Evolutionary conservation across 1,140 invertebrate genomes (phyloP).

Genomic region (Caenorhabditis remanei): DNA sequence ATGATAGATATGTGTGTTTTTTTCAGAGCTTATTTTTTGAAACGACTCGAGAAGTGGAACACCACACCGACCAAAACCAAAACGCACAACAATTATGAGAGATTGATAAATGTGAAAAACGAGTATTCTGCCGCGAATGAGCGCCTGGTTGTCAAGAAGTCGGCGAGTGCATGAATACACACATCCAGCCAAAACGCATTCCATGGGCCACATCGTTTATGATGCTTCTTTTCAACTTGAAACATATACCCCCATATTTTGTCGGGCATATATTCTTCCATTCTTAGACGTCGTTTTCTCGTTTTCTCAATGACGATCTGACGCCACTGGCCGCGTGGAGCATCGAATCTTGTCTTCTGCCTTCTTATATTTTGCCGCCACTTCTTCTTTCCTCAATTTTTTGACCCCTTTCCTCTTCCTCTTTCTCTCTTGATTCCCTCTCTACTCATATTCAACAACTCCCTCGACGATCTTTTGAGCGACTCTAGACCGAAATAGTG

Average conservation of each 20-base stretch:
- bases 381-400: slow-evolving; percentile 18
- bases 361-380: slow-evolving; percentile 5
- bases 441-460: slow-evolving; percentile 52
- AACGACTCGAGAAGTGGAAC: neutral
- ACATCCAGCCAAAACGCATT: slow-evolving; percentile 27
- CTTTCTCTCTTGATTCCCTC: neutral
- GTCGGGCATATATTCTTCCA: slow-evolving; percentile 50
- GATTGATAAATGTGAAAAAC: slow-evolving; percentile 23
- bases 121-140: neutral
- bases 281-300: slow-evolving; percentile 51
- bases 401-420: slow-evolving; percentile 13
- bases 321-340: neutral
- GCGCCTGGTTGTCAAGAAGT: slow-evolving; percentile 14
- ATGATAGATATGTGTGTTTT: slow-evolving; percentile 31
- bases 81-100: slow-evolving; percentile 39
- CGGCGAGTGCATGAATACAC: neutral
- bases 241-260: slow-evolving; percentile 56
- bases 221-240: slow-evolving; percentile 49
- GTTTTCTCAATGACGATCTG: slow-evolving; percentile 47
- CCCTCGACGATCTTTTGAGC: slow-evolving; percentile 38
- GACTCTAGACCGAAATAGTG: slow-evolving; percentile 27
- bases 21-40: neutral
- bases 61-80: neutral
- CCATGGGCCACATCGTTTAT: slow-evolving; percentile 50
- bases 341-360: slow-evolving; percentile 17